Conservation (phyloP, 2,888 invertebrate species). For the Megastigmus dorsalis region DNA sequence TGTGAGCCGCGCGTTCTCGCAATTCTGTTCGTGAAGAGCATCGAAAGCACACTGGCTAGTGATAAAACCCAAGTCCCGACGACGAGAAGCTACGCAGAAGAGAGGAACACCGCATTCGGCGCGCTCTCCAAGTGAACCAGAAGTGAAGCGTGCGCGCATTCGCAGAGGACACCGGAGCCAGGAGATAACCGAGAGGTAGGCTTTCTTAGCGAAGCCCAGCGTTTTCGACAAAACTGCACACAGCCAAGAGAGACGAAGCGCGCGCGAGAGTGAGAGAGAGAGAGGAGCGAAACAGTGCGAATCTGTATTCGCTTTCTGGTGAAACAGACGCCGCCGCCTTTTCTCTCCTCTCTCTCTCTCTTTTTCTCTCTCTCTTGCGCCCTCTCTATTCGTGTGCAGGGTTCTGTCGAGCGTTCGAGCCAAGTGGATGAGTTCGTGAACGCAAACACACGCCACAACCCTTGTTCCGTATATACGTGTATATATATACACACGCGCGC, state of each 20-base stretch:
- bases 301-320: conserved; percentile 46
- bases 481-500: too few relatives aligned
- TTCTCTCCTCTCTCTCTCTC: background rate
- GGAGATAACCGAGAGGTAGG: conserved; percentile 43
- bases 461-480: too few relatives aligned
- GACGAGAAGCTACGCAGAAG: too few relatives aligned
- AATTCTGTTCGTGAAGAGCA: too few relatives aligned
- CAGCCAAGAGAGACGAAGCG: too few relatives aligned
- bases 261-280: too few relatives aligned
- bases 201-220: too few relatives aligned
- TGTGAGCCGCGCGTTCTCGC: too few relatives aligned
- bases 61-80: too few relatives aligned
- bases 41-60: too few relatives aligned
- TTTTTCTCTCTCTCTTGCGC: conserved; percentile 3
- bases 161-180: background rate
- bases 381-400: conserved; percentile 44
- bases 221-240: too few relatives aligned
- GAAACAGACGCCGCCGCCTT: conserved; percentile 56
- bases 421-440: conserved; percentile 68
- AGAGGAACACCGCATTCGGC: conserved; percentile 43
- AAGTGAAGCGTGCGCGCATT: conserved; percentile 4
- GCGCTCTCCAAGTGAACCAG: background rate
- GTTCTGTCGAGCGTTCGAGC: conserved; percentile 56
- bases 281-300: too few relatives aligned
- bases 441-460: conserved; percentile 55